Evolutionary conservation across 1,140 invertebrate genomes (phyloP).

Genomic region (Phthorimaea operculella): DNA sequence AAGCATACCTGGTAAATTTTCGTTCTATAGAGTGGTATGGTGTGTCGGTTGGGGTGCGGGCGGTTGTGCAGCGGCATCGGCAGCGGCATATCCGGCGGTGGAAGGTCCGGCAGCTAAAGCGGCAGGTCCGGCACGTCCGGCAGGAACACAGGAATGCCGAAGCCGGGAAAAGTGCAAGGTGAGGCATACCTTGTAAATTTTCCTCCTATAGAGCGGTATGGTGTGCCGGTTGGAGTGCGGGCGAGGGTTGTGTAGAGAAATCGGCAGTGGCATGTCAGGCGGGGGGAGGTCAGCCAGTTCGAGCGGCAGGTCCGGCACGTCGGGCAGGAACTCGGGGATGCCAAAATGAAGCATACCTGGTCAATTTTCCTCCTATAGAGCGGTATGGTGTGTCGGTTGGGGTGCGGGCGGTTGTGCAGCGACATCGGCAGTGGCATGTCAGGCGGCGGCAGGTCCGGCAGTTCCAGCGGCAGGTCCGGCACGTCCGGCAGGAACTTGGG

Average conservation of each 20-base stretch:
- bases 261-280: too few species aligned
- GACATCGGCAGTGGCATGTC: slow-evolving; percentile 26
- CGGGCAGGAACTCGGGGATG: slow-evolving; percentile 48
- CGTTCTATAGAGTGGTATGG: slow-evolving; percentile 26
- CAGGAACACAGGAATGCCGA: slow-evolving; percentile 44
- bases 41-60: slow-evolving; percentile 17
- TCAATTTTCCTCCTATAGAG: slow-evolving; percentile 21
- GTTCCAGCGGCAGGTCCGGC: slow-evolving; percentile 28
- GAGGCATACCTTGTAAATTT: background rate
- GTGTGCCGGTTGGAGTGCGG: too few species aligned
- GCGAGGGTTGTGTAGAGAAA: too few species aligned
- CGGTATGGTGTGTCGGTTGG: slow-evolving; percentile 23
- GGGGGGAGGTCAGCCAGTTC: too few species aligned
- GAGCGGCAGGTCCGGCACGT: slow-evolving; percentile 34
- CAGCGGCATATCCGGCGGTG: slow-evolving; percentile 25
- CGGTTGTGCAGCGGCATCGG: slow-evolving; percentile 24
- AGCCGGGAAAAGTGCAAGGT: too few species aligned
- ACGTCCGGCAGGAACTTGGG: slow-evolving; percentile 48
- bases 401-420: too few species aligned
- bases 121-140: slow-evolving; percentile 40
- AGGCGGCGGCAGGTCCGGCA: slow-evolving; percentile 31
- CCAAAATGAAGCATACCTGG: slow-evolving; percentile 14
- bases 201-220: too few species aligned
- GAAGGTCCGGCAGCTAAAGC: slow-evolving; percentile 30
- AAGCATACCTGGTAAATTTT: slow-evolving; percentile 1